Evolutionary conservation across 64 coral and sea anemone genomes (phyloP).

Genomic region (Stylophora pistillata): DNA sequence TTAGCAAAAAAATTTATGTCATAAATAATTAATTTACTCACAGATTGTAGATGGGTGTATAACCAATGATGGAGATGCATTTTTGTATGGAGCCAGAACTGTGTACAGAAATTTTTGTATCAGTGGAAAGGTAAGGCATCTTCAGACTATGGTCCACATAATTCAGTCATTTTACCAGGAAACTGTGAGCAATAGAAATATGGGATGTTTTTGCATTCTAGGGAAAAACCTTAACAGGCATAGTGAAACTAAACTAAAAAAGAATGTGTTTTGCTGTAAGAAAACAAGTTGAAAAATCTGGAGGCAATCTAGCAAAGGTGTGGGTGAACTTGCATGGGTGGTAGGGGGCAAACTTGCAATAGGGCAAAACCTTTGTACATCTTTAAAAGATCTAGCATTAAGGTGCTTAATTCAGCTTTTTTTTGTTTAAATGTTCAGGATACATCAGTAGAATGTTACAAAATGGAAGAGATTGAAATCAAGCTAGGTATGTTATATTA

Average conservation of each 20-base stretch:
- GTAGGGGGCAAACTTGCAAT: no score
- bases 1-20: no score
- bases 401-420: neutral
- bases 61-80: constrained; percentile 95
- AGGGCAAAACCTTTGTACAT: no score
- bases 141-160: neutral
- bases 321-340: no score
- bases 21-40: neutral
- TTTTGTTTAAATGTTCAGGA: constrained; percentile 17
- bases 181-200: no score
- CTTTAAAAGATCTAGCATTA: neutral
- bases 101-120: constrained; percentile 88
- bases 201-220: no score
- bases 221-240: no score
- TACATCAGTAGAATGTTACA: constrained; percentile 71
- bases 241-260: no score
- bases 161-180: no score
- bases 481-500: constrained; percentile 44
- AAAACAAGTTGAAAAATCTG: no score
- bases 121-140: constrained; percentile 72
- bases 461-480: constrained; percentile 76
- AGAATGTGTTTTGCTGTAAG: no score
- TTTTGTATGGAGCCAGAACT: constrained; percentile 95
- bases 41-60: constrained; percentile 91
- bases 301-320: no score